phyloP scores from a whole-genome alignment of 1,140 invertebrate species.

The Octopus sinensis region DNA sequence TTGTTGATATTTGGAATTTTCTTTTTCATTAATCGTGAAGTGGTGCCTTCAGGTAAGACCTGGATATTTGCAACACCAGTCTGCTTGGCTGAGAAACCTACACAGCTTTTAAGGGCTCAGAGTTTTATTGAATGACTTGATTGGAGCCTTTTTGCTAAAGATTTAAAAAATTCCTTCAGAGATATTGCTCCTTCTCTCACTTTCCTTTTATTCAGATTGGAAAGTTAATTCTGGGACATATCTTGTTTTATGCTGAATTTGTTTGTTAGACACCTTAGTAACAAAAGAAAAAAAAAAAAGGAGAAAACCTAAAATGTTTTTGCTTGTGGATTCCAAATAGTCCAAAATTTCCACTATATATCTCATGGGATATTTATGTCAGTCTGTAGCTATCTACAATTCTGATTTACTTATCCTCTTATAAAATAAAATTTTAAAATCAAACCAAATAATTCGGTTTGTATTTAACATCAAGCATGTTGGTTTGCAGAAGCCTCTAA shows the following conservation, averaged over 20 bases:
- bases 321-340: no score
- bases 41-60: constrained; percentile 11
- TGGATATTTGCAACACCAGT: constrained; percentile 12
- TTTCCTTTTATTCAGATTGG: neutral
- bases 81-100: constrained; percentile 7
- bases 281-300: no score
- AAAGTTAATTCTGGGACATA: neutral
- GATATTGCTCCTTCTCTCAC: neutral
- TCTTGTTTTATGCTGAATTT: constrained; percentile 12
- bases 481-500: neutral
- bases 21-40: constrained; percentile 11
- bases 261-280: neutral
- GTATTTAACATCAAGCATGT: neutral
- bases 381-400: no score
- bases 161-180: neutral
- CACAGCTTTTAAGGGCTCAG: constrained; percentile 10
- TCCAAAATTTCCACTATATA: no score
- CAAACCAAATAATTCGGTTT: neutral
- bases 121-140: neutral
- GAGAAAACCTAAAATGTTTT: no score
- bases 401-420: no score
- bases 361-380: no score
- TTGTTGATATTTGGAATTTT: constrained; percentile 1
- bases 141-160: constrained; percentile 8
- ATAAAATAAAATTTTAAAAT: no score